These are phyloP conservation scores for Ctenicera cuprea DNA, from an alignment of 2,888 invertebrate genomes.

Conservation along the genomic window DNA sequence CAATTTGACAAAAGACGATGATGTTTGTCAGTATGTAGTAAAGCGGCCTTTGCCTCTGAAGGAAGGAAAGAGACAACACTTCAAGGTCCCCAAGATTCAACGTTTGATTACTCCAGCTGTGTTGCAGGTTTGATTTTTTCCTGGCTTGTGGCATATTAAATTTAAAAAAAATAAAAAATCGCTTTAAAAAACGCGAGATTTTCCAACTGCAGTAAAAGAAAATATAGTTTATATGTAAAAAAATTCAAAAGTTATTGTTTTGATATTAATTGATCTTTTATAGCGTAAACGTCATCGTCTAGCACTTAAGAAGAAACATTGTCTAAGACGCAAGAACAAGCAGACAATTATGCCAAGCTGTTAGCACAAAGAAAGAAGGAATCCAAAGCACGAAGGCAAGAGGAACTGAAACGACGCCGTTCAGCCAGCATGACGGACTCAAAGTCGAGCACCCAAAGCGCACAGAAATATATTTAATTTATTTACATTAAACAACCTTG, in stretches of 20 bases:
- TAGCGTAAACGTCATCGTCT: constrained; percentile 91
- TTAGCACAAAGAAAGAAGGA: constrained; percentile 96
- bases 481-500: not conserved
- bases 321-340: constrained; percentile 88
- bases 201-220: no score
- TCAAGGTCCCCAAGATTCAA: constrained; percentile 96
- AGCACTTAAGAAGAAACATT: constrained; percentile 91
- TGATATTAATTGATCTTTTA: constrained; percentile 45
- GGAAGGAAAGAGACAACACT: constrained; percentile 85
- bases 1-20: constrained; percentile 96
- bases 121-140: constrained; percentile 75
- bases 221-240: constrained; percentile 34
- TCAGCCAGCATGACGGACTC: constrained; percentile 92
- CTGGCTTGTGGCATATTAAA: no score
- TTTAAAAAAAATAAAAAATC: no score
- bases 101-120: constrained; percentile 94
- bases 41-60: constrained; percentile 92
- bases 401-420: constrained; percentile 87
- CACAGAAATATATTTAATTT: constrained; percentile 68
- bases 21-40: constrained; percentile 97
- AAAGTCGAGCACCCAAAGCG: constrained; percentile 86
- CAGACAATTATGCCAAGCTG: constrained; percentile 93
- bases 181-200: no score
- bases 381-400: constrained; percentile 85
- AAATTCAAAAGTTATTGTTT: not conserved